phyloP scores from a whole-genome alignment of 2,888 invertebrate genomes.

The Spilosoma lubricipeda region DNA sequence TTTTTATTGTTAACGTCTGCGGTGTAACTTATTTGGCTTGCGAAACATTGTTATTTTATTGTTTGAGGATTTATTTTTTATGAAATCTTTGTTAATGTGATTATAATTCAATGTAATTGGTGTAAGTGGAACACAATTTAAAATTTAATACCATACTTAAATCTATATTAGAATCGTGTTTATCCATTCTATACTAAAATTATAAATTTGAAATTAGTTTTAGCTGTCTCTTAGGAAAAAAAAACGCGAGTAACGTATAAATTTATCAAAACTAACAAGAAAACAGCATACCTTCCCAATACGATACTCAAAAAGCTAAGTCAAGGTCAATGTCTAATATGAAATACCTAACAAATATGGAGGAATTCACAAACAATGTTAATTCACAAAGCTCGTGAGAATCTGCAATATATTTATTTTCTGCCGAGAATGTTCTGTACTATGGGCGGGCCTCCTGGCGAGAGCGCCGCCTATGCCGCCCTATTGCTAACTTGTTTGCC shows the following conservation, averaged over 20 bases:
- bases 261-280: not conserved
- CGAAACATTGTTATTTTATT: conserved; percentile 15
- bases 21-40: conserved; percentile 15
- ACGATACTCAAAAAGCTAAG: too few relatives aligned
- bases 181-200: too few relatives aligned
- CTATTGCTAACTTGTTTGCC: not conserved
- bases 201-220: too few relatives aligned
- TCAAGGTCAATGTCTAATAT: too few relatives aligned
- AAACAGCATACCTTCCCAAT: not conserved
- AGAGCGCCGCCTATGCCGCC: conserved; percentile 6
- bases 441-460: not conserved
- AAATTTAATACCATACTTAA: not conserved
- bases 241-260: not conserved
- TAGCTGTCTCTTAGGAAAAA: too few relatives aligned
- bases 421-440: not conserved
- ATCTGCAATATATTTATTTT: not conserved
- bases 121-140: not conserved
- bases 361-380: not conserved
- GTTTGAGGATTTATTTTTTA: conserved; percentile 5
- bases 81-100: not conserved
- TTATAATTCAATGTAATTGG: not conserved
- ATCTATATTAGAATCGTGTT: too few relatives aligned
- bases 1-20: conserved; percentile 34
- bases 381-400: not conserved
- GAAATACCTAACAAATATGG: not conserved